Evolutionary conservation across 1,140 invertebrate genomes (phyloP), one percentile per base, ranked within the genome.

Genomic region (Brachionus calyciflorus): DNA sequence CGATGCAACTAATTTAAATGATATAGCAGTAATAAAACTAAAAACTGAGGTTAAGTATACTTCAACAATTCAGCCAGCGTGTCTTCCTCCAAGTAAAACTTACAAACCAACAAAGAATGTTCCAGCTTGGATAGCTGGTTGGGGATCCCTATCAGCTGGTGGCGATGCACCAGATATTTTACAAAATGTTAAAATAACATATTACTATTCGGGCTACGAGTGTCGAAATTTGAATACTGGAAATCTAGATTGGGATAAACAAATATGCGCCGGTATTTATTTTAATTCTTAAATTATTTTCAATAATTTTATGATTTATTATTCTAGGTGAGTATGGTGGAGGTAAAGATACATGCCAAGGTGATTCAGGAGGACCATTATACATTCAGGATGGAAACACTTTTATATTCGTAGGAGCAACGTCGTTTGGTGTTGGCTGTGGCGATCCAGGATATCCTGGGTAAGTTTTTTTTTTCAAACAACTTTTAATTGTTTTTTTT

Each of bases 301-400:
- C n/a, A n/a, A n/a, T n/a, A n/a, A n/a, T n/a, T n/a, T n/a, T n/a
- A 19, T 24, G 12, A 7, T 0, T 1, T 53, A 21, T 53, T 53
- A 7, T 76, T 80, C 79, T 0, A 82, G 90, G 55, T 6, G 55
- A 73, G 10, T 21, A 28, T 26, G n/a, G 19, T 12, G 69, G 69
- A 24, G 69, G 69, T 24, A 73, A 73, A 73, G 69, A 73, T 73
- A 73, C 69, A 3, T 73, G 69, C 30, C 69, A 73, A 89, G 90
- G 90, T 63, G 90, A 91, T 80, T 89, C 89, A 0, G 90, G 90
- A 3, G 89, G 89, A 14, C n/a, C n/a, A n/a, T n/a, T n/a, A n/a
- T n/a, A n/a, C n/a, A n/a, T n/a, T n/a, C n/a, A n/a, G n/a, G n/a
- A n/a, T n/a, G n/a, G n/a, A n/a, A n/a, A n/a, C n/a, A n/a, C n/a